These are phyloP conservation scores for Cacoxenus indagator DNA, from an alignment of 2,888 invertebrate species.

Conservation along the genomic window DNA sequence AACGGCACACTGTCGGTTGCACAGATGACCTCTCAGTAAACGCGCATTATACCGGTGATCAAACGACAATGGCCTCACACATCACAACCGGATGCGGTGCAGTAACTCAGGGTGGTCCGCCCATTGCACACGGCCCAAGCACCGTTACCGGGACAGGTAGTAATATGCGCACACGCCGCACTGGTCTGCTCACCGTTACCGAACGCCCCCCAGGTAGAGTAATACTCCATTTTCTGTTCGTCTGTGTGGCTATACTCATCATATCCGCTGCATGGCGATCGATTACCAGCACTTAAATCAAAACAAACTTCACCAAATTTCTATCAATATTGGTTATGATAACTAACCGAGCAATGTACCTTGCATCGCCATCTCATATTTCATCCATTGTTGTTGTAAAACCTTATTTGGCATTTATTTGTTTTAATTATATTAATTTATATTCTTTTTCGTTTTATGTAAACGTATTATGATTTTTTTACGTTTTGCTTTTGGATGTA, in stretches of 20 bases:
- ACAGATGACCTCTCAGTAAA: slow-evolving; percentile 76
- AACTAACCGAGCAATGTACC: too few species aligned
- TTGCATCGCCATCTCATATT: too few species aligned
- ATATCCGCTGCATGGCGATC: background rate
- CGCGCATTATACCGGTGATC: slow-evolving; percentile 46
- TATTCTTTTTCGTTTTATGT: slow-evolving; percentile 27
- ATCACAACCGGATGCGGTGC: slow-evolving; percentile 17
- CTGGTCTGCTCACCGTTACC: slow-evolving; percentile 87
- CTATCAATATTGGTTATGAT: too few species aligned
- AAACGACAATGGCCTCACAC: slow-evolving; percentile 39
- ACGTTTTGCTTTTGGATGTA: slow-evolving; percentile 55
- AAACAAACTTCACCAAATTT: too few species aligned
- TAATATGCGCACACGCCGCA: slow-evolving; percentile 80
- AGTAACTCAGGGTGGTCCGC: slow-evolving; percentile 29
- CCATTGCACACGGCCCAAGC: slow-evolving; percentile 1
- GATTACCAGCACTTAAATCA: too few species aligned
- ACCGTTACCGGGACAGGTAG: slow-evolving; percentile 47
- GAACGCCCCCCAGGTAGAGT: slow-evolving; percentile 86
- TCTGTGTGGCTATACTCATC: too few species aligned
- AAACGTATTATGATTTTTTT: slow-evolving; percentile 25
- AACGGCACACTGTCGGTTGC: slow-evolving; percentile 84
- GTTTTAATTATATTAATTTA: slow-evolving; percentile 33
- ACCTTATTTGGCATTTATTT: background rate
- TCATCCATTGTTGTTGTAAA: background rate
- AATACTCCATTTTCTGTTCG: too few species aligned